Conservation (phyloP, 2,113 vertebrate genomes). For the Corapipo altera region DNA sequence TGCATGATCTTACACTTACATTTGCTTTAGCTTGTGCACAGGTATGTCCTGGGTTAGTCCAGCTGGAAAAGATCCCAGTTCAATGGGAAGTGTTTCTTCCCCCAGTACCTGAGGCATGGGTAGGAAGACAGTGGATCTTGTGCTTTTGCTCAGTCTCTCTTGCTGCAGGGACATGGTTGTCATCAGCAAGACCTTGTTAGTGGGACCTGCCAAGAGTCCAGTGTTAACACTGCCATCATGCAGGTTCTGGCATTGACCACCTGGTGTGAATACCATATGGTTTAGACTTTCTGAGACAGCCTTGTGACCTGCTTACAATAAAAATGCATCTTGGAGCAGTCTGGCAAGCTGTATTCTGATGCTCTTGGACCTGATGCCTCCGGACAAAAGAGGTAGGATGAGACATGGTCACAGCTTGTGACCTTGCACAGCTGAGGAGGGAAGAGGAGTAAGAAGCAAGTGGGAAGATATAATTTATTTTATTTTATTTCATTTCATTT, state of each 20-base stretch:
- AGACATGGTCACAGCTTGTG: neutral
- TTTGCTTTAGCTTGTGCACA: neutral
- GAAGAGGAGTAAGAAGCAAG: neutral
- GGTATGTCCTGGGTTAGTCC: neutral
- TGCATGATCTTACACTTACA: neutral
- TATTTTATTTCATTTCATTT: neutral
- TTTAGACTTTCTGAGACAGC: neutral
- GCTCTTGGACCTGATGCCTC: neutral
- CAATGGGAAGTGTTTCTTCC: neutral
- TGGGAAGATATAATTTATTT: neutral
- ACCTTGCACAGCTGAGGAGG: neutral
- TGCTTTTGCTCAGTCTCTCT: neutral
- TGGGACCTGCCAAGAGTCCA: neutral
- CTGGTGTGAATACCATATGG: neutral
- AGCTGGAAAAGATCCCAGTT: neutral
- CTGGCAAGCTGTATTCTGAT: neutral
- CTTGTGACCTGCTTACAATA: neutral
- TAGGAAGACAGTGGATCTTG: neutral
- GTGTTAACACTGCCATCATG: neutral
- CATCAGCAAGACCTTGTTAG: neutral
- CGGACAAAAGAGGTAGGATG: neutral
- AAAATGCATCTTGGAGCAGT: neutral
- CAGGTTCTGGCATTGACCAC: neutral
- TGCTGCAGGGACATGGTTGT: neutral
- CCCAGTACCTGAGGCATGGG: neutral